Evolutionary conservation across 2,113 vertebrate species (phyloP).

Genomic region (Cyprinodon tularosa): DNA sequence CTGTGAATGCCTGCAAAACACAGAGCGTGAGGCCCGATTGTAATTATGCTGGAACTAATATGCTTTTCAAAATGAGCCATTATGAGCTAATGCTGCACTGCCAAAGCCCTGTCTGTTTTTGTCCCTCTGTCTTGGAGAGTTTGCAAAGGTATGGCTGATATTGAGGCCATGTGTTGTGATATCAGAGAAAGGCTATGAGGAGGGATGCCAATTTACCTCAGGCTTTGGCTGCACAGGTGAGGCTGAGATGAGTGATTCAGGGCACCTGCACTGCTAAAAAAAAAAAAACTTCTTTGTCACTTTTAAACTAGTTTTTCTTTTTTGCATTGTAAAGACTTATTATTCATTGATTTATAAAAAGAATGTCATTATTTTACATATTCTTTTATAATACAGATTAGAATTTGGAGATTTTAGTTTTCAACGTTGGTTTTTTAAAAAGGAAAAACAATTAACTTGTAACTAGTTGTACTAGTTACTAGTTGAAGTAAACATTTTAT

Average conservation of each 20-base stretch:
- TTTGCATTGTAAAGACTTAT: not conserved
- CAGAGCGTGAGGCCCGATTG: slow-evolving; percentile 81
- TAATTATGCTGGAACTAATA: slow-evolving; percentile 88
- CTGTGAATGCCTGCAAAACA: slow-evolving; percentile 80
- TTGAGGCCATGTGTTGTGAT: slow-evolving; percentile 77
- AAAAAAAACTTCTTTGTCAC: not conserved
- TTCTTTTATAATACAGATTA: not conserved
- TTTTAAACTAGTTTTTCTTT: not conserved
- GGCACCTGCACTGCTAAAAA: slow-evolving; percentile 23
- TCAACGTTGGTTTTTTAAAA: not conserved
- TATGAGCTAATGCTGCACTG: slow-evolving; percentile 84
- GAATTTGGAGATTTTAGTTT: not conserved
- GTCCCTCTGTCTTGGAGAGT: slow-evolving; percentile 78
- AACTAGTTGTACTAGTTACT: not conserved
- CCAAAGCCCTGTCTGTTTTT: slow-evolving; percentile 81
- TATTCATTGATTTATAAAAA: not conserved
- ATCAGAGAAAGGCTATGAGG: slow-evolving; percentile 64
- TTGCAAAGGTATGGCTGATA: slow-evolving; percentile 81
- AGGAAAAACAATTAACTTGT: not conserved
- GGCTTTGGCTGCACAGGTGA: slow-evolving; percentile 66
- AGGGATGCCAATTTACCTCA: slow-evolving; percentile 41
- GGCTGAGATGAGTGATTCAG: slow-evolving; percentile 51
- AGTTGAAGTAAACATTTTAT: slow-evolving; percentile 2
- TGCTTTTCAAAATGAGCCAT: slow-evolving; percentile 86
- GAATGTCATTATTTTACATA: not conserved